Evolutionary conservation across 2,113 vertebrate species (phyloP).

Genomic region (Syrmaticus mikado): DNA sequence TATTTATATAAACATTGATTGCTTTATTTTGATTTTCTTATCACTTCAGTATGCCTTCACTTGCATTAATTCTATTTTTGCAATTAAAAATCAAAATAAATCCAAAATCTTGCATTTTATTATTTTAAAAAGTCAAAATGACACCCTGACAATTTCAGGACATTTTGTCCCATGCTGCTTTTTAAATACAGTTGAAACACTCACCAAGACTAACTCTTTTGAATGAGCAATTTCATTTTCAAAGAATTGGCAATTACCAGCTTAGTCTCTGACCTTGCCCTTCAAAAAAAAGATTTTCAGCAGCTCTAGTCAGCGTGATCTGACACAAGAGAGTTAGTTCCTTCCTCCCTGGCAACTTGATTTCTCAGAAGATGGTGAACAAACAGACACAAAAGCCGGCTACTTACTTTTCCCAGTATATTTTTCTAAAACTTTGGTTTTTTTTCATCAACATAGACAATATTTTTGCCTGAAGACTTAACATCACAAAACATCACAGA

Average conservation of each 20-base stretch:
- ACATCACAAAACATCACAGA: not conserved
- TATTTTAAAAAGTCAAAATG: not conserved
- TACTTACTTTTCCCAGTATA: not conserved
- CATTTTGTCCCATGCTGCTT: not conserved
- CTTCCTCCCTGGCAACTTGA: not conserved
- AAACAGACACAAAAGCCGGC: not conserved
- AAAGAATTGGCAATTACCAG: not conserved
- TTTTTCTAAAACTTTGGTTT: not conserved
- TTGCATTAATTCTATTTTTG: not conserved
- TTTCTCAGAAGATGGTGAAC: not conserved
- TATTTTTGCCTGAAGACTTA: not conserved
- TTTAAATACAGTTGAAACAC: not conserved
- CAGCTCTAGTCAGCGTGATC: not conserved
- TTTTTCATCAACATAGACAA: not conserved
- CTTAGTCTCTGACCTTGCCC: not conserved
- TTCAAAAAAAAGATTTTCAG: not conserved
- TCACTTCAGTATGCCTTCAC: not conserved
- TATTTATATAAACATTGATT: not conserved
- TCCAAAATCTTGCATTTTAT: not conserved
- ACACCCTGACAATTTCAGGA: not conserved
- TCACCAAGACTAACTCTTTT: not conserved
- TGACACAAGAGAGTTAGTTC: not conserved
- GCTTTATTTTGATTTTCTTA: not conserved
- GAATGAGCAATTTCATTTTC: not conserved
- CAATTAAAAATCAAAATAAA: not conserved